Evolutionary conservation across 2,888 invertebrate genomes (phyloP).

Genomic region (Pyrocoelia pectoralis): DNA sequence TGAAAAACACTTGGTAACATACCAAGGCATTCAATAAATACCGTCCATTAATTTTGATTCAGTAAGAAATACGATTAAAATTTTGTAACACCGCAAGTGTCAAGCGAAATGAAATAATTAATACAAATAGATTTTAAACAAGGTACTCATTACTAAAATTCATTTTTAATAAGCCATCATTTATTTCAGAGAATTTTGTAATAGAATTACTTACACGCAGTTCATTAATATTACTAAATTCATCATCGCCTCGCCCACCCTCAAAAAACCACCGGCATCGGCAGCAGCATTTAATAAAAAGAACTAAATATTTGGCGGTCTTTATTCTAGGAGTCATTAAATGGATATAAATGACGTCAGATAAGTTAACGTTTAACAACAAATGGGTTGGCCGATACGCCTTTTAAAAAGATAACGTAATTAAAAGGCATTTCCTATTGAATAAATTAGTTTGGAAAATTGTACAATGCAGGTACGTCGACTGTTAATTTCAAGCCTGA

Average conservation of each 20-base stretch:
- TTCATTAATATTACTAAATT: constrained; percentile 11
- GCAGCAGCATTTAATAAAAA: neutral
- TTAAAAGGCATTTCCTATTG: constrained; percentile 11
- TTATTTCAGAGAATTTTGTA: neutral
- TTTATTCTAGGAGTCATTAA: constrained; percentile 14
- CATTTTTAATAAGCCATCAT: constrained; percentile 8
- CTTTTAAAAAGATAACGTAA: constrained; percentile 15
- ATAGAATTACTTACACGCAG: constrained; percentile 11
- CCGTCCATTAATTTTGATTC: neutral
- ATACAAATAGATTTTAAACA: constrained; percentile 9
- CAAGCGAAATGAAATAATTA: constrained; percentile 7
- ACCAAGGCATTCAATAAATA: neutral
- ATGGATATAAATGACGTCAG: constrained; percentile 11
- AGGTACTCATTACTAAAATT: constrained; percentile 5
- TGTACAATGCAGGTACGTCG: neutral
- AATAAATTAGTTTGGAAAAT: constrained; percentile 1
- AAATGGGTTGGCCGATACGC: constrained; percentile 17
- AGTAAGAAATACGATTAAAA: neutral
- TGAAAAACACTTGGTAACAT: neutral
- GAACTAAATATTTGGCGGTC: neutral
- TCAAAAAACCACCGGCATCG: neutral
- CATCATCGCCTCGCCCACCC: neutral
- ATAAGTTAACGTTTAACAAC: constrained; percentile 16
- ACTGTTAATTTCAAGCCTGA: constrained; percentile 5
- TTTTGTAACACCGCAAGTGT: neutral